These are phyloP conservation scores for Prorops nasuta DNA, from an alignment of 1,140 invertebrate genomes.

Conservation along the genomic window DNA sequence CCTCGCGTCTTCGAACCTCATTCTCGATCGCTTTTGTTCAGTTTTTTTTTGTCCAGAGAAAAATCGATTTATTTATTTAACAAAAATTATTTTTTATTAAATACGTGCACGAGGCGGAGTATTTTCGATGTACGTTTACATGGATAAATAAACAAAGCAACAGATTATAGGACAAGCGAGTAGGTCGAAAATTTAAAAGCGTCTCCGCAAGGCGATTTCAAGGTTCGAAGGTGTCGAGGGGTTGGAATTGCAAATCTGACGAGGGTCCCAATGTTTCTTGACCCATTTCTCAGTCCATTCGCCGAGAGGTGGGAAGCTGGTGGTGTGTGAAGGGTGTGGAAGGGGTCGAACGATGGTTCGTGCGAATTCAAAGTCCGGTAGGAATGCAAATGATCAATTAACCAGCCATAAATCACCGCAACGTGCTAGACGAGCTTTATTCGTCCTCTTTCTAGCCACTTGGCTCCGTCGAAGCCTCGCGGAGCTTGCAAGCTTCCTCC, in stretches of 20 bases:
- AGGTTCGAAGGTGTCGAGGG: no score
- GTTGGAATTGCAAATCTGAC: no score
- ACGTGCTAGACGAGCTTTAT: constrained; percentile 26
- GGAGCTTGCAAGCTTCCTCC: constrained; percentile 10
- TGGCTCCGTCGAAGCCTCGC: constrained; percentile 5
- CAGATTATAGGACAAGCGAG: no score
- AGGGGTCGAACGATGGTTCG: constrained; percentile 2
- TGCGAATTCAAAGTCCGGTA: constrained; percentile 13
- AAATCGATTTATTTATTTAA: constrained; percentile 19
- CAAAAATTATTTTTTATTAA: no score
- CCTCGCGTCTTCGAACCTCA: no score
- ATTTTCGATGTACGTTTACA: no score
- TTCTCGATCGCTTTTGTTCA: no score
- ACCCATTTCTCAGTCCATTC: constrained; percentile 25
- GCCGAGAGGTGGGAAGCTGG: constrained; percentile 4
- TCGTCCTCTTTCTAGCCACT: constrained; percentile 12
- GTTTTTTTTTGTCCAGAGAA: no score
- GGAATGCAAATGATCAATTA: constrained; percentile 55
- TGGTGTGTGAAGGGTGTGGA: background rate
- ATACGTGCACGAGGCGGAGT: no score
- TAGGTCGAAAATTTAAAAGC: no score
- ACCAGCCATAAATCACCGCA: constrained; percentile 45
- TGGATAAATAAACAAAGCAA: no score
- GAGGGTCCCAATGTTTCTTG: constrained; percentile 3
- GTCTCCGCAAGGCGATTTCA: no score